A percentile compares a stretch with the other conserved stretches of the same genome.
Evolutionary conservation across 1,140 invertebrate genomes (phyloP).

Genomic region (Heterodera schachtii): DNA sequence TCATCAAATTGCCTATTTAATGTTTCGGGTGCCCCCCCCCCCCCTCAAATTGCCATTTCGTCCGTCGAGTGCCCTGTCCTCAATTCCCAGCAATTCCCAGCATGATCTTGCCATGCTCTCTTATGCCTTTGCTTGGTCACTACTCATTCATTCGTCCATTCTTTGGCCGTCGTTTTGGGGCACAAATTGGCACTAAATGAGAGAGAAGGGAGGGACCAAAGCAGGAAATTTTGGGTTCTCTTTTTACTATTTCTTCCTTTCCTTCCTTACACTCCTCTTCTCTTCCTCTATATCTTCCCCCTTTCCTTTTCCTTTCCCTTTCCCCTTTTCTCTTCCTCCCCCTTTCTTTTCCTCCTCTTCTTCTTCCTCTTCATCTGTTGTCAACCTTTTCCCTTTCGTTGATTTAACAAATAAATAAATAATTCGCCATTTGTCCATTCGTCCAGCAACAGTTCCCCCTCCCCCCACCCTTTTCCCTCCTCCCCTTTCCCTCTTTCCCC

Average conservation of each 20-base stretch:
- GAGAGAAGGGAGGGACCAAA: background rate
- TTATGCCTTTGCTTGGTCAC: background rate
- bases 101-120: background rate
- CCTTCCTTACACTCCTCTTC: background rate
- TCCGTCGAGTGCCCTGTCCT: background rate
- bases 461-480: no score
- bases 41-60: background rate
- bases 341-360: background rate
- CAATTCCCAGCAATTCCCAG: background rate
- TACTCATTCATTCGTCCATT: background rate
- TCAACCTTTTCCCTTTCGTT: background rate
- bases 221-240: background rate
- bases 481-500: no score
- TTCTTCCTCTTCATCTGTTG: background rate
- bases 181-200: background rate
- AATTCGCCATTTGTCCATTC: conserved; percentile 5
- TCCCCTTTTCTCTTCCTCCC: background rate
- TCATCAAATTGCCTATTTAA: background rate
- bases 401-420: background rate
- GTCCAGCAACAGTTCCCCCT: background rate
- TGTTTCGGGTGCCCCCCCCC: no score
- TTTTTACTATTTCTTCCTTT: background rate
- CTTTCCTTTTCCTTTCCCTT: background rate
- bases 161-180: background rate
- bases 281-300: background rate